Evolutionary conservation across 2,888 invertebrate species (phyloP), one percentile per base, ranked within the genome.

Genomic region (Stegophylla sp.): DNA sequence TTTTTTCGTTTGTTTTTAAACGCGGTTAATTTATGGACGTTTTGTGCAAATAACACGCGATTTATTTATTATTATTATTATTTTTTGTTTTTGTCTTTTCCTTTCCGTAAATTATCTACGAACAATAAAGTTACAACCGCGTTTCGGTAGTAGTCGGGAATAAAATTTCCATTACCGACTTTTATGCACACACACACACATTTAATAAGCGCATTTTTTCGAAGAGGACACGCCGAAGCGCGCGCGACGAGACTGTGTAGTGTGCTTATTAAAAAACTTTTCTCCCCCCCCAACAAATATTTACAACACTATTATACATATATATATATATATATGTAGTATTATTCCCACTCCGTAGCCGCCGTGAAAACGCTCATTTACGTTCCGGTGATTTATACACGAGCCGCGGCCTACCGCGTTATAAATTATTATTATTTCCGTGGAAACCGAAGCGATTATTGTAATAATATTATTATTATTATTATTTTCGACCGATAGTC

Each of bases 251-350:
- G 73, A 45, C 61, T 28, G 61, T 43, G n/a, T n/a, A n/a, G n/a
- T 41, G 43, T 61, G 61, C 73, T 73, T 73, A 73, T 61, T 73
- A 74, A 74, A 74, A 74, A 74, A 74, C 74, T 74, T 74, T 74
- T 74, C 74, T 51, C 63, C 63, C 59, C 5, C 34, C 59, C 5
- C 34, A 20, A 28, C 45, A 59, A 48, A 74, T 74, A 63, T 51
- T 63, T 51, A 74, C 63, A 51, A 74, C 63, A 23, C 63, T n/a
- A n/a, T n/a, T n/a, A n/a, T n/a, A n/a, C n/a, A n/a, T n/a, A n/a
- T n/a, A n/a, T n/a, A n/a, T n/a, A n/a, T n/a, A n/a, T n/a, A n/a
- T n/a, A n/a, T n/a, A n/a, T n/a, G 63, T 73, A 61, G 34, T 34
- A 34, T 34, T 34, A 41, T 61, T 28, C n/a, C 20, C 61, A n/a